Evolutionary conservation across 1,140 invertebrate species (phyloP), one percentile per base, ranked within the genome.

Genomic region (Monomorium pharaonis): DNA sequence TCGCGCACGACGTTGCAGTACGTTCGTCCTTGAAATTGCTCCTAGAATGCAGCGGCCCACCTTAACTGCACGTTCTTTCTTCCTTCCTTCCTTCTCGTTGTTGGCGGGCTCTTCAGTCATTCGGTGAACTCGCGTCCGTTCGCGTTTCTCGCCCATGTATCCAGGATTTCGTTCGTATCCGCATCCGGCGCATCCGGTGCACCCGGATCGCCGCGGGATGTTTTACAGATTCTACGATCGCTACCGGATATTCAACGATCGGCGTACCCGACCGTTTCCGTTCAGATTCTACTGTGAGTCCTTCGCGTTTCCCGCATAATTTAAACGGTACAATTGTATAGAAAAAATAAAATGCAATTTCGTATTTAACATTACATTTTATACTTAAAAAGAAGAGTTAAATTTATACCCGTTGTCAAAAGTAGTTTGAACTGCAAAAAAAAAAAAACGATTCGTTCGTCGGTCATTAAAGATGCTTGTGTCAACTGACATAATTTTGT

Each of bases 161-260:
- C 86, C 88, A 54, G 89, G 94, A 92, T 90, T 93, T 91, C 88
- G 94, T 93, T 90, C 92, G 93, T 42, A 94, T 93, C 89, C 94
- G 91, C 33, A 88, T 92, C 87, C 92, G 94, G 76, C 89, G 91
- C 30, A 58, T 86, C 87, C 88, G 21, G 92, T 94, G 69, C 78
- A 47, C 14, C 91, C 94, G 4, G 54, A 72, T 44, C 86, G 84
- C 30, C 76, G 83, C 51, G 92, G 63, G 65, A 95, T 95, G 94
- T 93, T 92, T 92, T 95, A 95, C 86, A 92, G 94, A 93, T 95
- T 95, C 76, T 95, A 94, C 88, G 94, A 95, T 88, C 93, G 94
- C 16, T 95, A 95, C 87, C 94, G 94, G 21, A 80, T 91, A 42
- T 94, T 94, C 87, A 94, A 94, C 78, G 94, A 95, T 44, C 92